These are phyloP conservation scores for Eudiplozoon nipponicum DNA, from an alignment of 2,888 invertebrate species.

Conservation along the genomic window DNA sequence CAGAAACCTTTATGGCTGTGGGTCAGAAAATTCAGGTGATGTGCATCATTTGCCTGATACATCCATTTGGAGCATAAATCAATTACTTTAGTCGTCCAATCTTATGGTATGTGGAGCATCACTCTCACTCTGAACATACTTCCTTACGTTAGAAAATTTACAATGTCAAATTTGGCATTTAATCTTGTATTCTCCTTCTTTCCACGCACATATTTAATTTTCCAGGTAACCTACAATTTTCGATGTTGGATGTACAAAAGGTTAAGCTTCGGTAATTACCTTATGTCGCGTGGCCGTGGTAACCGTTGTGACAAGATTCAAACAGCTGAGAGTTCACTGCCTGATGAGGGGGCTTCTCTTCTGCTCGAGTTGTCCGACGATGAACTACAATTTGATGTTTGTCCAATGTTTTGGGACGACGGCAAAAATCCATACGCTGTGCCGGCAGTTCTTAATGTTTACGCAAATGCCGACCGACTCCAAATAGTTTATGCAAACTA, in stretches of 20 bases:
- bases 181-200: neutral
- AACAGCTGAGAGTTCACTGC: slow-evolving; percentile 54
- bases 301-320: slow-evolving; percentile 61
- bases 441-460: slow-evolving; percentile 2
- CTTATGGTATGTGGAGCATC: too few species aligned
- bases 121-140: too few species aligned
- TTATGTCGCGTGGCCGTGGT: slow-evolving; percentile 53
- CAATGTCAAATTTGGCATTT: neutral
- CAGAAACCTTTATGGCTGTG: too few species aligned
- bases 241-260: slow-evolving; percentile 16
- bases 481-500: too few species aligned
- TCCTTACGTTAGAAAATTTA: neutral
- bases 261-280: slow-evolving; percentile 18
- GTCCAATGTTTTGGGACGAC: slow-evolving; percentile 84
- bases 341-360: slow-evolving; percentile 53
- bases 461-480: too few species aligned
- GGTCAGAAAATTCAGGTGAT: too few species aligned
- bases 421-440: slow-evolving; percentile 42
- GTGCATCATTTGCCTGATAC: too few species aligned
- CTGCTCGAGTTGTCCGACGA: slow-evolving; percentile 60
- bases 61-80: too few species aligned
- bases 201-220: neutral
- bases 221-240: slow-evolving; percentile 8
- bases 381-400: slow-evolving; percentile 56
- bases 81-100: too few species aligned